Percentiles rank a stretch among this genome's conserved stretches.
These are phyloP conservation scores for Glandiceps talaboti DNA, from an alignment of 53 echinoderm and acorn worm genomes.

Conservation along the genomic window DNA sequence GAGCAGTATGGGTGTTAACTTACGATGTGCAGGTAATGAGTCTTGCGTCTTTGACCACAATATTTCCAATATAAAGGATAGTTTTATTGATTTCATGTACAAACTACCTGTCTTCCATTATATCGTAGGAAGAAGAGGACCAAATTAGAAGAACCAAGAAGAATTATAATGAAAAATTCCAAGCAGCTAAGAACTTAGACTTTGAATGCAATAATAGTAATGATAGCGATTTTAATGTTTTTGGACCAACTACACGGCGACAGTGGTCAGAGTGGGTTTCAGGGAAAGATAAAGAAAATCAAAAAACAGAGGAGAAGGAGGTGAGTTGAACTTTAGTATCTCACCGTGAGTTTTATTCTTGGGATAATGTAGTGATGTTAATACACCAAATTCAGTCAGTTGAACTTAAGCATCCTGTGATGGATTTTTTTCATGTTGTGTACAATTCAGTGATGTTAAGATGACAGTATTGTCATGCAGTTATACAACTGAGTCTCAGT, in stretches of 20 bases:
- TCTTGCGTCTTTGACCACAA: not conserved
- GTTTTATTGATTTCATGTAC: not conserved
- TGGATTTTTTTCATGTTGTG: no score
- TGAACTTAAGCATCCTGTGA: no score
- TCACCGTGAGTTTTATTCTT: no score
- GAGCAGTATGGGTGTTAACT: no score
- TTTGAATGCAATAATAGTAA: constrained; percentile 69
- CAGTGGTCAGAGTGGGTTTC: constrained; percentile 87
- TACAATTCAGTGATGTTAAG: no score
- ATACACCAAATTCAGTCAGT: no score
- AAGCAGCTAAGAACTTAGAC: constrained; percentile 50
- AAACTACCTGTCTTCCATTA: no score
- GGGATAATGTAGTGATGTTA: no score
- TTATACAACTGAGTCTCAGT: no score
- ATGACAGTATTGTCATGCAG: no score
- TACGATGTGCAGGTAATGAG: not conserved
- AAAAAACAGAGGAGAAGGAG: not conserved
- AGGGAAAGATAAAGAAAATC: constrained; percentile 43
- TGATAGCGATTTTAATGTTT: constrained; percentile 40
- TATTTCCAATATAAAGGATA: not conserved
- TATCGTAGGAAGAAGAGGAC: constrained; percentile 81
- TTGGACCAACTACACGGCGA: constrained; percentile 84
- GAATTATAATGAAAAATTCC: constrained; percentile 41
- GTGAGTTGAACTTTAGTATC: no score
- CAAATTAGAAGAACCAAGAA: constrained; percentile 45